Evolutionary conservation across 2,113 vertebrate species (phyloP).

Genomic region (Chascanopsetta lugubris): DNA sequence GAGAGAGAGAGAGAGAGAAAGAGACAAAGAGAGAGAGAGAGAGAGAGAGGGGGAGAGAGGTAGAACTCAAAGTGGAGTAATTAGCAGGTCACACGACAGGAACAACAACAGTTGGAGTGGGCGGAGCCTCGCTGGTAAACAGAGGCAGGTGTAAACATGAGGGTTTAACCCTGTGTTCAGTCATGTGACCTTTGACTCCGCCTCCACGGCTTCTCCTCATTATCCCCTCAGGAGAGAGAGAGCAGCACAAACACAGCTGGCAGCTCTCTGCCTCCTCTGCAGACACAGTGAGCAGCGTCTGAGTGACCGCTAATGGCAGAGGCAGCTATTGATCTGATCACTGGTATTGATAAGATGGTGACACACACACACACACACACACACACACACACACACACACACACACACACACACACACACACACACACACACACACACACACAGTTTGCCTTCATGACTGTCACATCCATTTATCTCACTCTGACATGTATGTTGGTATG

Average conservation of each 20-base stretch:
- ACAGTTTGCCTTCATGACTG: too few species aligned
- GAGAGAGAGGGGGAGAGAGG: slow-evolving; percentile 9
- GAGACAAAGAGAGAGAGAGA: slow-evolving; percentile 7
- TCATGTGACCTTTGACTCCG: slow-evolving; percentile 32
- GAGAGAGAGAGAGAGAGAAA: slow-evolving; percentile 16
- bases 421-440: not conserved
- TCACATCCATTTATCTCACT: too few species aligned
- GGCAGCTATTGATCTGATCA: too few species aligned
- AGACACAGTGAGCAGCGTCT: not conserved
- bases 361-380: not conserved
- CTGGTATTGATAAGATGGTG: too few species aligned
- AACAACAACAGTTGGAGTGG: slow-evolving; percentile 22
- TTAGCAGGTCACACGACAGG: slow-evolving; percentile 18
- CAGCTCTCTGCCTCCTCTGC: not conserved
- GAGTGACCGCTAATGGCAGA: too few species aligned
- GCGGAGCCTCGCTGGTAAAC: not conserved
- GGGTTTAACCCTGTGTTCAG: slow-evolving; percentile 1
- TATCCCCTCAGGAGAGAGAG: slow-evolving; percentile 19
- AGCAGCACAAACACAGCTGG: not conserved
- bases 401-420: not conserved
- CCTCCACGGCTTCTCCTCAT: slow-evolving; percentile 2
- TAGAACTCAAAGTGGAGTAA: slow-evolving; percentile 13
- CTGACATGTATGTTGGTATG: too few species aligned
- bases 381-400: not conserved
- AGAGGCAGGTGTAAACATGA: slow-evolving; percentile 4